Conservation (phyloP, 2,797 vertebrate species). For the Pristis pectinata region DNA sequence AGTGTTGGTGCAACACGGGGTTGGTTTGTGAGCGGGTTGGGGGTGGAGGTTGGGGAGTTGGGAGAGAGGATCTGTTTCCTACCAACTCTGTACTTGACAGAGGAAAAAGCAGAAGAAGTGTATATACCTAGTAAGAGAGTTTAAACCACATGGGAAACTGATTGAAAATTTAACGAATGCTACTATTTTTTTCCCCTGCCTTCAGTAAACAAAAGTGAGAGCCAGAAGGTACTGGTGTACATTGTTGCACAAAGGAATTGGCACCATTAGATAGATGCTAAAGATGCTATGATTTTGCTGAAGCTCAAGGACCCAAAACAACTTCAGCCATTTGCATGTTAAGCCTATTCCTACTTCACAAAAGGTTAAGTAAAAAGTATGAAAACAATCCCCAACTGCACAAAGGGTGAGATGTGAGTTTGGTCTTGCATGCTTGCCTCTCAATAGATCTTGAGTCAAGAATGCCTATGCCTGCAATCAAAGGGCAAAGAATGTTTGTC, state of each 20-base stretch:
- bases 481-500: conserved; percentile 33
- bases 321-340: conserved; percentile 33
- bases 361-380: conserved; percentile 37
- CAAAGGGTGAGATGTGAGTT: conserved; percentile 30
- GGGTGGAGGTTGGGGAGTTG: not conserved
- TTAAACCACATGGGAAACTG: not conserved
- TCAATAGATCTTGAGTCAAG: conserved; percentile 34
- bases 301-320: conserved; percentile 17
- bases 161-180: not conserved
- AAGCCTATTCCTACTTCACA: conserved; percentile 25
- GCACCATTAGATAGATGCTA: conserved; percentile 19
- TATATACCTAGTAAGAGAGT: not conserved
- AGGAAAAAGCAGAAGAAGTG: not conserved
- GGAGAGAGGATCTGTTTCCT: not conserved
- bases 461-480: conserved; percentile 29
- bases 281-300: conserved; percentile 26
- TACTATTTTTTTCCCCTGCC: not conserved
- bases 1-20: not conserved
- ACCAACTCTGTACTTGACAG: not conserved
- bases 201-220: not conserved
- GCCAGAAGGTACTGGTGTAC: not conserved
- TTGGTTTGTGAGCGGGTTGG: too few species aligned
- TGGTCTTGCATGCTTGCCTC: conserved; percentile 37
- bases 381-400: conserved; percentile 29
- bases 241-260: not conserved